A percentile compares a stretch with the other conserved stretches of the same genome.
Conservation (phyloP, 2,888 invertebrate species). For the Mylabris sibirica region DNA sequence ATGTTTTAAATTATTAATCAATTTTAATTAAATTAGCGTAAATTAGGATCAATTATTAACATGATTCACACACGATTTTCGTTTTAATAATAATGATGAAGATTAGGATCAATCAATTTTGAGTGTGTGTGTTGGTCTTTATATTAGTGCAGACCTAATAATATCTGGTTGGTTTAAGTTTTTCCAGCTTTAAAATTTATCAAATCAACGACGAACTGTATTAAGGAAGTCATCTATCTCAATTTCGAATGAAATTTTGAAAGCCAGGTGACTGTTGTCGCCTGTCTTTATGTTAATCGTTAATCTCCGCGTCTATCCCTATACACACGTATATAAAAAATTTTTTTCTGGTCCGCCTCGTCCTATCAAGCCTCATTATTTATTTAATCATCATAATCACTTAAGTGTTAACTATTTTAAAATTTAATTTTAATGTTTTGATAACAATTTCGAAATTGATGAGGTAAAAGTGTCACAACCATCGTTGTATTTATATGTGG, state of each 20-base stretch:
- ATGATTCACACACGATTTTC: too few species aligned
- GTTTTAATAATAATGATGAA: neutral
- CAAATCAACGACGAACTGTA: conserved; percentile 4
- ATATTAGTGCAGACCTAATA: neutral
- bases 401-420: neutral
- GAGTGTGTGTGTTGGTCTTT: neutral
- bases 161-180: neutral
- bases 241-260: conserved; percentile 8
- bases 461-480: neutral
- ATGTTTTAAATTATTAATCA: neutral
- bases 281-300: neutral
- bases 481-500: too few species aligned
- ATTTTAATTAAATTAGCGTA: neutral
- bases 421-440: neutral
- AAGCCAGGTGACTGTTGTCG: conserved; percentile 8
- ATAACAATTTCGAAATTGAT: neutral
- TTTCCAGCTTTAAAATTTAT: neutral
- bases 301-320: neutral
- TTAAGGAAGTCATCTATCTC: conserved; percentile 12
- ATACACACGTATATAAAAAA: too few species aligned
- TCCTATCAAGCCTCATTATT: neutral
- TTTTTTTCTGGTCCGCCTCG: neutral
- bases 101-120: conserved; percentile 9
- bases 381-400: neutral
- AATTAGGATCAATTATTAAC: too few species aligned